phyloP scores from a whole-genome alignment of 2,113 vertebrate genomes.

The Phodopus roborovskii region DNA sequence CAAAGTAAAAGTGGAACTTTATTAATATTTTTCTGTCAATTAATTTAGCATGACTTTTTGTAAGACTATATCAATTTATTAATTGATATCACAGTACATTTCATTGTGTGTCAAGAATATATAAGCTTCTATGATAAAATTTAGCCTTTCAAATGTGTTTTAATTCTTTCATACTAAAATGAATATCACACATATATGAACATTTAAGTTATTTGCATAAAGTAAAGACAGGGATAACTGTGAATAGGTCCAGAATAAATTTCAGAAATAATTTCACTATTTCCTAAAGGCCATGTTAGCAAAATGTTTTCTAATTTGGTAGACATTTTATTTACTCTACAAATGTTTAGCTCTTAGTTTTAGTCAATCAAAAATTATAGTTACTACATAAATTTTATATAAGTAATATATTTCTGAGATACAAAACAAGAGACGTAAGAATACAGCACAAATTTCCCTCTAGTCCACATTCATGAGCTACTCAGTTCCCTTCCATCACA shows the following conservation, averaged over 20 bases:
- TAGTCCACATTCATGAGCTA: not conserved
- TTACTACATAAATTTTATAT: not conserved
- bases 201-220: not conserved
- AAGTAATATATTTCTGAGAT: not conserved
- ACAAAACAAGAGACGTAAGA: not conserved
- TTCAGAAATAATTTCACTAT: not conserved
- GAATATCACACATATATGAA: not conserved
- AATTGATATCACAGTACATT: slow-evolving; percentile 13
- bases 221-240: not conserved
- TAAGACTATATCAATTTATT: not conserved
- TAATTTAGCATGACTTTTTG: not conserved
- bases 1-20: not conserved
- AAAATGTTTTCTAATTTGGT: slow-evolving; percentile 5
- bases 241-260: not conserved
- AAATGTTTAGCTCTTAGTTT: not conserved
- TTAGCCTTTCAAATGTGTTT: not conserved
- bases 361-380: not conserved
- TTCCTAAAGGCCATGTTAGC: not conserved
- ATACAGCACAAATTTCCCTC: not conserved
- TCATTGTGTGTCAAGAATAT: not conserved
- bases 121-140: not conserved
- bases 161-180: not conserved
- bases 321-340: not conserved
- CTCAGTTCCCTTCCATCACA: not conserved
- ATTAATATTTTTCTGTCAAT: slow-evolving; percentile 16